Evolutionary conservation across 2,888 invertebrate species (phyloP), one percentile per base, ranked within the genome.

Genomic region (Sipunculus nudus): DNA sequence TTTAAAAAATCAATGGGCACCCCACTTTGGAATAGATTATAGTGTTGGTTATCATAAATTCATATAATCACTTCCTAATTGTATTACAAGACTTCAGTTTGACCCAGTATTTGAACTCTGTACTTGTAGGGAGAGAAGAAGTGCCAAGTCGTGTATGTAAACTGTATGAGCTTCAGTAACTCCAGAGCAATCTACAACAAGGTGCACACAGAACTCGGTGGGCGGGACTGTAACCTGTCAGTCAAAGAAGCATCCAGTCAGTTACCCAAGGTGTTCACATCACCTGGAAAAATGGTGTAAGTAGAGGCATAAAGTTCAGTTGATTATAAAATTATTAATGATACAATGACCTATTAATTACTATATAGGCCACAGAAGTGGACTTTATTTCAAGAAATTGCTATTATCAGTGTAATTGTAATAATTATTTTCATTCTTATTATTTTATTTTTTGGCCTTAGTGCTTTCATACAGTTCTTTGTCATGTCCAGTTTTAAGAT

Each of bases 101-200:
- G 10, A 38, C n/a, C 38, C 38, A 28, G 10, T 50, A 35, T 50
- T 23, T n/a, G n/a, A n/a, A n/a, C n/a, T n/a, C n/a, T n/a, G n/a
- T n/a, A n/a, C n/a, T n/a, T n/a, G n/a, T n/a, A n/a, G n/a, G n/a
- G n/a, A n/a, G n/a, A n/a, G n/a, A n/a, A n/a, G n/a, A n/a, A n/a
- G n/a, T n/a, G n/a, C n/a, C n/a, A n/a, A 75, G 87, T 88, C 60
- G 87, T 92, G 13, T 91, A 90, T 77, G 85, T 94, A 0, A 97
- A 97, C 84, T 96, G 96, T 77, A 96, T 96, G 63, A 89, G 91
- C 65, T 88, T 95, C 78, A 91, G 92, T 75, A 91, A 92, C n/a
- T 90, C 94, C 0, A 87, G 88, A 0, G 88, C 90, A 39, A 91
- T 96, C 67, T 96, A 91, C 84, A 88, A 88, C 47, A 89, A 90